A percentile compares a stretch with the other conserved stretches of the same genome.
Evolutionary conservation across 1,140 invertebrate species (phyloP).

Genomic region (Heterodera carotae): DNA sequence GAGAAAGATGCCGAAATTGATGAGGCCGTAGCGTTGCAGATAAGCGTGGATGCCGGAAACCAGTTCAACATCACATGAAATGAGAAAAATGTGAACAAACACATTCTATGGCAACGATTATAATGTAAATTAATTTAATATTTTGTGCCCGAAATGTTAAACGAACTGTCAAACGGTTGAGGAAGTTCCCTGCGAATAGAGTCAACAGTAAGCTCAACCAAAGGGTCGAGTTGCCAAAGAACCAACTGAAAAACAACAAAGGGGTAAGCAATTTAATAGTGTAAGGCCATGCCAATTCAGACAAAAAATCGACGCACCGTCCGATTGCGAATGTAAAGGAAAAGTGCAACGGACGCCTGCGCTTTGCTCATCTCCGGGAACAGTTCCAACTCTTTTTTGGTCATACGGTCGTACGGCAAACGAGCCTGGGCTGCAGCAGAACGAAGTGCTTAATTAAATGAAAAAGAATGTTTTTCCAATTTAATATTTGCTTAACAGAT

Average conservation of each 20-base stretch:
- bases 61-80: conserved; percentile 75
- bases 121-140: too few species aligned
- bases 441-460: conserved; percentile 44
- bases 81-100: too few species aligned
- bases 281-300: conserved; percentile 1
- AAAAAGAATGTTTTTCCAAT: not conserved
- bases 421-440: conserved; percentile 50
- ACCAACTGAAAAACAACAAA: conserved; percentile 79
- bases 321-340: conserved; percentile 66
- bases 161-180: conserved; percentile 76
- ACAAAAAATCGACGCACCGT: conserved; percentile 55
- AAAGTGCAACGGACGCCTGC: conserved; percentile 36
- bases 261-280: not conserved
- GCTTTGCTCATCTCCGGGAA: conserved; percentile 40
- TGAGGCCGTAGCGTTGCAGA: conserved; percentile 90
- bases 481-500: too few species aligned
- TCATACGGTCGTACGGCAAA: conserved; percentile 48
- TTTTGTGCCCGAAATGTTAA: not conserved
- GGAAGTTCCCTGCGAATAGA: conserved; percentile 51
- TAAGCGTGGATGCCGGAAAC: conserved; percentile 85
- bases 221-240: conserved; percentile 93
- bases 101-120: too few species aligned
- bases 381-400: conserved; percentile 64
- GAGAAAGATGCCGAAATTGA: conserved; percentile 92
- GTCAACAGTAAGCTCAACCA: conserved; percentile 78